Evolutionary conservation across 2,797 vertebrate species (phyloP).

Genomic region (Sus cebifrons): DNA sequence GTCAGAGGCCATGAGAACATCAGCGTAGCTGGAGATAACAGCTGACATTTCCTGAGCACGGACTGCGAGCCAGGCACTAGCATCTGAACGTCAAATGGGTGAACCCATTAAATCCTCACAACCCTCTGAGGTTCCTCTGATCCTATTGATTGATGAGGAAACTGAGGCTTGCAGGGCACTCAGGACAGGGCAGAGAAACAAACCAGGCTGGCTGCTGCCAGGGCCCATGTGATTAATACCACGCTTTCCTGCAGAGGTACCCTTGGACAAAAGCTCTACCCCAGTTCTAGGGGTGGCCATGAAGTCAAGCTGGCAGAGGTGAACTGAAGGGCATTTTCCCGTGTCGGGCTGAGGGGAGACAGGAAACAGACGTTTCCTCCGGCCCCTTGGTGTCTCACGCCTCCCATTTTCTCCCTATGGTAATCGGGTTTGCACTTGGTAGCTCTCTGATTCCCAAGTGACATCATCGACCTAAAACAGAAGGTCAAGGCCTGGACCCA

Average conservation of each 20-base stretch:
- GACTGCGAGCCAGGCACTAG: rapidly evolving
- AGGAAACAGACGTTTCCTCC: neutral
- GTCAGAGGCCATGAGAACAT: neutral
- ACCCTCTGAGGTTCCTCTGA: neutral
- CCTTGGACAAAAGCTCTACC: neutral
- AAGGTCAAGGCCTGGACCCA: neutral
- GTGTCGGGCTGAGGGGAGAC: neutral
- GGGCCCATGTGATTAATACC: neutral
- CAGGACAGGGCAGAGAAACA: rapidly evolving
- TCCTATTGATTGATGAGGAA: neutral
- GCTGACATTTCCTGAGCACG: neutral
- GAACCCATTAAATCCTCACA: neutral
- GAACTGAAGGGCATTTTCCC: neutral
- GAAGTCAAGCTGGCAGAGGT: neutral
- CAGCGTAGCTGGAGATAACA: rapidly evolving
- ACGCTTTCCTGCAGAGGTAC: neutral
- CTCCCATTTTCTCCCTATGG: neutral
- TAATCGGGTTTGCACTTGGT: neutral
- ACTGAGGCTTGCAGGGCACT: neutral
- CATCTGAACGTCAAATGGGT: neutral
- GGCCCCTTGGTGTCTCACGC: neutral
- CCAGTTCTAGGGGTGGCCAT: too few species aligned
- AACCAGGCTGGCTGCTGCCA: neutral
- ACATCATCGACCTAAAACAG: neutral
- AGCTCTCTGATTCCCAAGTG: neutral